Percentiles rank a stretch among this genome's conserved stretches.
Evolutionary conservation across 2,888 invertebrate genomes (phyloP).

Genomic region (Hymenopus coronatus): DNA sequence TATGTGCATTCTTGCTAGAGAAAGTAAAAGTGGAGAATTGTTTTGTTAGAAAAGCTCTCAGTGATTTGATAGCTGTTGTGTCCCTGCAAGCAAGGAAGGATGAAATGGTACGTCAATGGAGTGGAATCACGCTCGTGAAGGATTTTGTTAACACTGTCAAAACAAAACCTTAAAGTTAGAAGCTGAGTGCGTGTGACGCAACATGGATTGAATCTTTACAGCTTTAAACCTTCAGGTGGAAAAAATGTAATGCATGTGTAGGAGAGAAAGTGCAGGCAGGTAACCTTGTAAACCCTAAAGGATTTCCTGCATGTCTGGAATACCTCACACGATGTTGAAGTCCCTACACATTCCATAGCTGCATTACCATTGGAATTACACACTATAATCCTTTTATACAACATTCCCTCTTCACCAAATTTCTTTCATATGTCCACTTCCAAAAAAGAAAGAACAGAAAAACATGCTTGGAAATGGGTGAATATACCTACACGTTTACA

Average conservation of each 20-base stretch:
- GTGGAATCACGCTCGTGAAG: background rate
- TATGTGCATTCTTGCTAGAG: too few relatives aligned
- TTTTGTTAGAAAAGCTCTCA: too few relatives aligned
- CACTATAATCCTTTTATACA: background rate
- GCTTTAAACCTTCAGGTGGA: background rate
- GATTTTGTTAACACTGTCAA: background rate
- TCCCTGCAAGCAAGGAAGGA: background rate
- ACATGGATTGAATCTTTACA: background rate
- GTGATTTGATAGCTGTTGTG: background rate
- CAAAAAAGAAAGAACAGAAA: background rate
- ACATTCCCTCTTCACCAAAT: background rate
- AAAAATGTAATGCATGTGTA: background rate
- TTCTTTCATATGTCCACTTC: background rate
- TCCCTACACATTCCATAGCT: background rate
- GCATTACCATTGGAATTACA: background rate
- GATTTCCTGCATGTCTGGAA: background rate
- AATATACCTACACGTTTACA: background rate
- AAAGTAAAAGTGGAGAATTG: too few relatives aligned
- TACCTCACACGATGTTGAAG: background rate
- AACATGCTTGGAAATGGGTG: background rate
- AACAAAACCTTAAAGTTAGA: background rate
- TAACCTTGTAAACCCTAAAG: background rate
- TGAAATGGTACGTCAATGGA: background rate
- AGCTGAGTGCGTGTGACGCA: background rate
- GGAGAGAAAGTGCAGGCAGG: background rate